Base-by-base conservation (phyloP, 1,140 invertebrate species). In the Marisa cornuarietis region DNA sequence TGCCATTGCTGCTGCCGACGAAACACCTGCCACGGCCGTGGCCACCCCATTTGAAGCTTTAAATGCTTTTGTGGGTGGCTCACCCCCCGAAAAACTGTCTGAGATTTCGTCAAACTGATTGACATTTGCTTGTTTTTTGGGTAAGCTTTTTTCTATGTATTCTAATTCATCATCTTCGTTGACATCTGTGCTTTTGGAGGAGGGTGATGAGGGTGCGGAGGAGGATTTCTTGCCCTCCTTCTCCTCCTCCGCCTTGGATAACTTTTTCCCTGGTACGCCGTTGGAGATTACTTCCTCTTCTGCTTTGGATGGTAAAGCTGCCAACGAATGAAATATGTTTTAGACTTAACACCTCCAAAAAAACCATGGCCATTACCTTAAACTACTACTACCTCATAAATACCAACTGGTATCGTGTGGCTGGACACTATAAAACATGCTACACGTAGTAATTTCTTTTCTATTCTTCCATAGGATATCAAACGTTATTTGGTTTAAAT, bases 241-340 rank as follows among this genome's bases (percentile, higher is more conserved):
- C 62, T 85, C 81, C 71, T 87, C 84, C 63, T 85, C 81, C 78
- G 80, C 69, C 81, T 81, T 79, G 71, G 77, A 71, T 65, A 83
- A 79, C 80, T 87, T 87, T 78, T 86, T 86, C n/a, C 83, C 83
- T 73, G 86, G 72, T 58, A 85, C 83, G 58, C 88, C 87, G 87
- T 90, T 89, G 87, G 89, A 89, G 87, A 90, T 90, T 87, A 86
- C 88, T 83, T 90, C 90, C 87, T 90, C 90, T 81, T 89, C 87
- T 84, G 88, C 83, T 80, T 90, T 90, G 65, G 85, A 83, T 73
- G 87, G 84, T 86, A 90, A 87, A 83, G 89, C 88, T 90, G 83
- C 16, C 83, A 86, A 24, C 58, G 61, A 11, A 18, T 1, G 4
- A 58, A 58, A 82, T 22, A 71, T 76, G 79, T 63, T n/a, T 49